Base-by-base conservation (phyloP, 2,113 vertebrate genomes). In the Clarias gariepinus region DNA sequence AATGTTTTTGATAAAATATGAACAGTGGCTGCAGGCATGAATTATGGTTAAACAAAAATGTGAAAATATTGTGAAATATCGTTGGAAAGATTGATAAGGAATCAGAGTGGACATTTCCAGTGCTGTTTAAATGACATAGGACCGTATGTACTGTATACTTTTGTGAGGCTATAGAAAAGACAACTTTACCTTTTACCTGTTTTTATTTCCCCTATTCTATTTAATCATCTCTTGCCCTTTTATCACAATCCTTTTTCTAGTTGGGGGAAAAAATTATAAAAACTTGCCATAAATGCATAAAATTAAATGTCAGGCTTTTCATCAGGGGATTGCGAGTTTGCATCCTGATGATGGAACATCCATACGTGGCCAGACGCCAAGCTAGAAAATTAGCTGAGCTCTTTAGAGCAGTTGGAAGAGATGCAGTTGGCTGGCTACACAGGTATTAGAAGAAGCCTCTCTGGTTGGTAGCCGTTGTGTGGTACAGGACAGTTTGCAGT, bases 1-100 rank as follows among this genome's bases (percentile, higher is more conserved):
- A 83, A 82, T 28, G 18, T 83, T 81, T 87, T 88, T 83, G 33
- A 90, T 90, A 82, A 85, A 87, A 90, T 87, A 53, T 85, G 85
- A 88, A 73, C 52, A 76, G 83, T 83, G 33, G 85, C 85, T 81
- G 66, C 18, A 58, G 87, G 81, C 80, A 73, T 78, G 33, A 83
- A 87, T 76, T 87, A 61, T 86, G 87, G 57, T 57, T 74, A 41
- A 82, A 78, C n/a, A 57, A 69, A 87, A 55, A 13, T 15, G 53
- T 41, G 71, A 19, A 18, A 18, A 58, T 78, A 30, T 83, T 16
- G 64, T 36, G 80, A 58, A 55, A 74, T 53, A 28, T 64, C 82
- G 61, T 81, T 21, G 52, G 4, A 30, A 18, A 63, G 41, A 47
- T 25, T 69, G 81, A 74, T 74, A 69, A 47, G 81, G 30, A 55